Evolutionary conservation across 1,140 invertebrate genomes (phyloP).

Genomic region (Orussus abietinus): DNA sequence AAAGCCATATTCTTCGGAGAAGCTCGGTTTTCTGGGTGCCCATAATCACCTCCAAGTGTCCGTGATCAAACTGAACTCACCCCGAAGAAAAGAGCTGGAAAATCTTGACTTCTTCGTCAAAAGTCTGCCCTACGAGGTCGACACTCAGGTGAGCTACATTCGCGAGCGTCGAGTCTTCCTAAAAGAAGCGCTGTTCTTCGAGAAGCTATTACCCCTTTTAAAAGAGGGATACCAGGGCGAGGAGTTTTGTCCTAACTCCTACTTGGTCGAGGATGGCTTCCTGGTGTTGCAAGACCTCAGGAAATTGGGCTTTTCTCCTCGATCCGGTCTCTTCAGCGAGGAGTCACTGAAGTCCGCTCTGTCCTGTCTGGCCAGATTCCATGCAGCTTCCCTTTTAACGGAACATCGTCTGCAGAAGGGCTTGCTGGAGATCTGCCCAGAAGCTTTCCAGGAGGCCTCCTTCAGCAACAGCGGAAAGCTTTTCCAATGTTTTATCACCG

Average conservation of each 20-base stretch:
- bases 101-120: conserved; percentile 47
- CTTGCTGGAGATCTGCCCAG: conserved; percentile 41
- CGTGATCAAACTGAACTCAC: conserved; percentile 9
- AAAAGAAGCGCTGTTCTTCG: conserved; percentile 46
- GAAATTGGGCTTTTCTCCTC: conserved; percentile 36
- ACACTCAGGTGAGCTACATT: conserved; percentile 36
- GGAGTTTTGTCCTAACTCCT: conserved; percentile 43
- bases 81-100: not conserved
- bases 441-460: conserved; percentile 51
- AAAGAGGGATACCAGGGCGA: conserved; percentile 25
- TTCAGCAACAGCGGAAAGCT: conserved; percentile 37
- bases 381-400: conserved; percentile 55
- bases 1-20: conserved; percentile 27
- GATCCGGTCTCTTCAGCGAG: conserved; percentile 45
- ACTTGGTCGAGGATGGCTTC: conserved; percentile 41
- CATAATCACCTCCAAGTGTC: conserved; percentile 38
- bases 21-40: conserved; percentile 49
- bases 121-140: conserved; percentile 33
- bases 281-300: conserved; percentile 48
- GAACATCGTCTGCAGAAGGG: conserved; percentile 47
- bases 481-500: conserved; percentile 24
- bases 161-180: conserved; percentile 44
- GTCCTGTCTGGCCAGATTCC: conserved; percentile 54
- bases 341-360: conserved; percentile 52
- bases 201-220: conserved; percentile 43